Conservation (phyloP, 2,888 invertebrate species). For the Bedellia somnulentella region DNA sequence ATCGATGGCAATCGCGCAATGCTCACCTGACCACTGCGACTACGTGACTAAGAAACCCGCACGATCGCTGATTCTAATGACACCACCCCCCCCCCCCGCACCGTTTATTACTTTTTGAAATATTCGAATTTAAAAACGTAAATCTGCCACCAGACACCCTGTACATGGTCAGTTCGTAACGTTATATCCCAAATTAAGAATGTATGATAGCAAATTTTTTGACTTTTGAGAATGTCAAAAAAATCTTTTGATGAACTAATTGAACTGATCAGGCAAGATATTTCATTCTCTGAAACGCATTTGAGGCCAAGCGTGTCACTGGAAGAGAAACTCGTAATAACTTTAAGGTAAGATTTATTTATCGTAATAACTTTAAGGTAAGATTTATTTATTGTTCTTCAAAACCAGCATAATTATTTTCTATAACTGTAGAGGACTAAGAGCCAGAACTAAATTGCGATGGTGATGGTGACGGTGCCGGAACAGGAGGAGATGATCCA, state of each 20-base stretch:
- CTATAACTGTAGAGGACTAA: slow-evolving; percentile 11
- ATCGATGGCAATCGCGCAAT: too few species aligned
- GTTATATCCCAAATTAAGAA: slow-evolving; percentile 18
- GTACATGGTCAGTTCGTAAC: slow-evolving; percentile 15
- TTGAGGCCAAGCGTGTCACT: slow-evolving; percentile 13
- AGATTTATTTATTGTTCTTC: slow-evolving; percentile 13
- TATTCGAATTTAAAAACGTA: too few species aligned
- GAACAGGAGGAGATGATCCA: slow-evolving; percentile 13
- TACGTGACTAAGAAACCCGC: too few species aligned
- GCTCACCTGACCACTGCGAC: too few species aligned
- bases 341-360: too few species aligned
- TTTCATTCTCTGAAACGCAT: slow-evolving; percentile 12
- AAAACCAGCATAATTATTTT: slow-evolving; percentile 13
- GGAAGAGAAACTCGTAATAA: slow-evolving; percentile 16
- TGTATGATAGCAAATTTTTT: slow-evolving; percentile 15
- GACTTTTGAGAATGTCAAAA: slow-evolving; percentile 18
- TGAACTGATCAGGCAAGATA: slow-evolving; percentile 15
- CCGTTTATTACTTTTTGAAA: too few species aligned
- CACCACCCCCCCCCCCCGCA: too few species aligned
- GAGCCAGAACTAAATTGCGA: slow-evolving; percentile 10
- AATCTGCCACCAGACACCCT: too few species aligned
- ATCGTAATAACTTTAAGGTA: slow-evolving; percentile 16
- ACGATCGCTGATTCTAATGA: too few species aligned
- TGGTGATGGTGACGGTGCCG: slow-evolving; percentile 10
- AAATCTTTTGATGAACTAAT: slow-evolving; percentile 18